Conservation (phyloP, 2,888 invertebrate species). For the Alloscopus bannaensis region DNA sequence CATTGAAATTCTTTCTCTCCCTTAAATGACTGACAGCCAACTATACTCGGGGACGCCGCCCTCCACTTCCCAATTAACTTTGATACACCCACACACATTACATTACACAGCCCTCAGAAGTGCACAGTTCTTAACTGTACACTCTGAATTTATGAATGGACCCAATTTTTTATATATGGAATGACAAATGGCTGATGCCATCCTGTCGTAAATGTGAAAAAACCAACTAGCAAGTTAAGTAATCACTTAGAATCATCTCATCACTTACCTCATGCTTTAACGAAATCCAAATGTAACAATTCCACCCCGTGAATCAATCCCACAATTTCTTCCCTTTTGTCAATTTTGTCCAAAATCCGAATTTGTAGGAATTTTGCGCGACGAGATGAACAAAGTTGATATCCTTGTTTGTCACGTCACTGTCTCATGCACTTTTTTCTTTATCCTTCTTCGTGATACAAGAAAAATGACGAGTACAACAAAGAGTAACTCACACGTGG, state of each 20-base stretch:
- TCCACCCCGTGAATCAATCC: slow-evolving; percentile 28
- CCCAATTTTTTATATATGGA: too few relatives aligned
- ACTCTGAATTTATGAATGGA: too few relatives aligned
- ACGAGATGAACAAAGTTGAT: too few relatives aligned
- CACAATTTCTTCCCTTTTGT: too few relatives aligned
- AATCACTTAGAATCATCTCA: neutral
- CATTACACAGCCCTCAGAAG: too few relatives aligned
- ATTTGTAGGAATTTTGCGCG: too few relatives aligned
- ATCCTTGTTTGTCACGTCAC: neutral
- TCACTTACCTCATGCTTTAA: slow-evolving; percentile 55
- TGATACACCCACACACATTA: neutral
- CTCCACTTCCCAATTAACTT: slow-evolving; percentile 2
- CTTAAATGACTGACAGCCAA: neutral
- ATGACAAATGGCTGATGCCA: too few relatives aligned
- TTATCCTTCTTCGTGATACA: neutral
- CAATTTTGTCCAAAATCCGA: too few relatives aligned
- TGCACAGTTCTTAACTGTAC: too few relatives aligned
- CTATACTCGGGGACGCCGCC: neutral
- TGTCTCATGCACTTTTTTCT: neutral
- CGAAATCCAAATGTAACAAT: slow-evolving; percentile 29
- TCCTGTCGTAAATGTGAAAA: too few relatives aligned
- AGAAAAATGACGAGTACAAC: neutral
- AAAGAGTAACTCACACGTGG: slow-evolving; percentile 41
- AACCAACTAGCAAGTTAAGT: too few relatives aligned
- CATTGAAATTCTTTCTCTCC: neutral